Base-by-base conservation (phyloP, 2,888 invertebrate species). In the Hydrotaea cyrtoneurina region DNA sequence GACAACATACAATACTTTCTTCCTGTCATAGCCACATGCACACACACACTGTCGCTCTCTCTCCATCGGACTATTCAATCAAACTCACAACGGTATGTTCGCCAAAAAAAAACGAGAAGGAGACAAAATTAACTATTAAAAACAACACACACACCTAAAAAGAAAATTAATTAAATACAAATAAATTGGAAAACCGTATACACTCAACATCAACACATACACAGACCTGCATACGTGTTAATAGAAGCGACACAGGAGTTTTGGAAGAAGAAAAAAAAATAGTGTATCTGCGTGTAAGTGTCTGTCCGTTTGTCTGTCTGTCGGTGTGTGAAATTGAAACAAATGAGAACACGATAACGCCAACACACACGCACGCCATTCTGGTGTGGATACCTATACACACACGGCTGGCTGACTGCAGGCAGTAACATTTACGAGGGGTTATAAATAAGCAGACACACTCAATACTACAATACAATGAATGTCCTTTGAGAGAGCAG, bases 361-460 rank as follows among this genome's bases (percentile, higher is more conserved):
- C 21, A 62, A 69, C 53, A 36, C 36, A 59, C 64, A 75, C 80
- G 76, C 77, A 77, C 55, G 59, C 17, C 17, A 46, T 69, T 46
- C 43, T 46, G 46, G 46, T 46, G 13, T 69, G 69, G 21, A 69
- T 69, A 69, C 46, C 21, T 46, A 23, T 59, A 72, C 59, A 74
- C 55, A 50, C 80, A 75, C 78, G 78, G 36, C 66, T n/a, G n/a
- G n/a, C n/a, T n/a, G 43, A 71, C 80, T 71, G 43, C 19, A 66
- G 43, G 69, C 46, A 69, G 69, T 69, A 69, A 69, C 69, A 69
- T 46, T 69, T 69, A 69, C 69, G 69, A 43, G 69, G 73, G 79
- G 77, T 82, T 80, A 85, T 80, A 82, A 82, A 82, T 77, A 81
- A 75, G 69, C 77, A 82, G 82, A 82, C 85, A 82, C 85, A 82